A percentile compares a stretch with the other conserved stretches of the same genome.
phyloP scores from a whole-genome alignment of 1,140 invertebrate genomes.

The Drosophila rhopaloa region DNA sequence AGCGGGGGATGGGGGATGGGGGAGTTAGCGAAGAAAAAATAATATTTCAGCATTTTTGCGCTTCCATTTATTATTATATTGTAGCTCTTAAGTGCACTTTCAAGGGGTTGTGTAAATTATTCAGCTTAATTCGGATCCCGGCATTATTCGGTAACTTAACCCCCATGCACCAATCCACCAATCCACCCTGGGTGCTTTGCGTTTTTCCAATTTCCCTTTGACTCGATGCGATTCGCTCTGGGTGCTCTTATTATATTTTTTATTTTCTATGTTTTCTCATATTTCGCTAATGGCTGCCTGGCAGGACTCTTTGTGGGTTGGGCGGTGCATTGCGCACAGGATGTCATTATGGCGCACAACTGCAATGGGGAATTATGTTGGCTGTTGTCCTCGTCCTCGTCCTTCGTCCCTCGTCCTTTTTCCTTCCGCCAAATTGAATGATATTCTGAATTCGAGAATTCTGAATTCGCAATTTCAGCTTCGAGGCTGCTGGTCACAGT shows the following conservation, averaged over 20 bases:
- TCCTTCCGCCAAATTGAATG: slow-evolving; percentile 63
- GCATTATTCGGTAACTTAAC: slow-evolving; percentile 40
- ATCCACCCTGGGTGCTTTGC: slow-evolving; percentile 36
- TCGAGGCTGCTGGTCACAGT: slow-evolving; percentile 26
- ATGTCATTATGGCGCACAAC: slow-evolving; percentile 77
- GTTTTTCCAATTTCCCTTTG: slow-evolving; percentile 37
- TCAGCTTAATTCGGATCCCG: slow-evolving; percentile 74
- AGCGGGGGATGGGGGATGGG: background rate
- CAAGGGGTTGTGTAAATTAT: slow-evolving; percentile 80
- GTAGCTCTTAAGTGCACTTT: slow-evolving; percentile 74
- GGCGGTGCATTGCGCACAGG: slow-evolving; percentile 68
- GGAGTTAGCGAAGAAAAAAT: slow-evolving; percentile 44
- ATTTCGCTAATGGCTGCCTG: slow-evolving; percentile 82
- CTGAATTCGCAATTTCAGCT: slow-evolving; percentile 41
- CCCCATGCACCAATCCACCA: slow-evolving; percentile 2
- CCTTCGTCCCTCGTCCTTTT: background rate
- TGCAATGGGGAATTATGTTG: slow-evolving; percentile 78
- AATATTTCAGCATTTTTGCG: slow-evolving; percentile 36
- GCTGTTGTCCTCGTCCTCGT: slow-evolving; percentile 40
- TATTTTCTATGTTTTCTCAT: slow-evolving; percentile 59
- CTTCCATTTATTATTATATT: slow-evolving; percentile 58
- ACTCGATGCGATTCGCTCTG: slow-evolving; percentile 66
- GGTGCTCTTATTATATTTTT: slow-evolving; percentile 41
- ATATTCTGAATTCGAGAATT: slow-evolving; percentile 53
- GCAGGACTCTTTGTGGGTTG: slow-evolving; percentile 47